Base-by-base conservation (phyloP, 2,888 invertebrate species). In the Argyra leucocephala region DNA sequence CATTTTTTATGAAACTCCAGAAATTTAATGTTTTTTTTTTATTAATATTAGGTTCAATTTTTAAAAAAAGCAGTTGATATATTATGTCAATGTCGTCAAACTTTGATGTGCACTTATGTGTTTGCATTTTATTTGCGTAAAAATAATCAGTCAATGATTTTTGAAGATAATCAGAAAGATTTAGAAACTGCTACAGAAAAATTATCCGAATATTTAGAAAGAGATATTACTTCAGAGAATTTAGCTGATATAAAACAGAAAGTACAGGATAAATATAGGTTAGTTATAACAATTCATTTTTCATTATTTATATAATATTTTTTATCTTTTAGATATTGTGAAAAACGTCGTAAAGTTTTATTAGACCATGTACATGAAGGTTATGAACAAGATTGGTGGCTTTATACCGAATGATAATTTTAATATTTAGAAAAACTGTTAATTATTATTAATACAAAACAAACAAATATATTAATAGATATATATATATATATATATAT, bases 371-470 rank as follows among this genome's bases (percentile, higher is more conserved):
- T 98, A 64, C 93, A 96, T 80, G 98, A 99, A 84, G 98, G 98
- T 69, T 96, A 97, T 80, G 98, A 98, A 81, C 95, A 93, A 82
- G 96, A 97, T 79, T 90, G 93, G 88, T 98, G 97, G 98, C 93
- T 92, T 76, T 95, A 93, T 81, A 91, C 89, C 82, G 92, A 93
- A 86, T 91, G 79, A 79, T 78, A 48, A 48, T 48, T 48, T 48
- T 48, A 48, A 18, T 5, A 48, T 18, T 48, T 48, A 48, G 48
- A 48, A 48, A 15, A 48, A 48, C 48, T 12, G 15, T 48, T 48
- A 48, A 48, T 48, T 48, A 48, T 48, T 48, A 48, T 48, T 48
- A 48, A 48, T 48, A 48, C 5, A 48, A 48, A 48, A 48, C n/a
- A 37, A 26, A 26, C 26, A 31, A 31, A 31, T 31, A 31, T 31